Percentiles rank a stretch among this genome's conserved stretches.
phyloP scores from a whole-genome alignment of 2,888 invertebrate genomes.

The Leptopterna dolabrata region DNA sequence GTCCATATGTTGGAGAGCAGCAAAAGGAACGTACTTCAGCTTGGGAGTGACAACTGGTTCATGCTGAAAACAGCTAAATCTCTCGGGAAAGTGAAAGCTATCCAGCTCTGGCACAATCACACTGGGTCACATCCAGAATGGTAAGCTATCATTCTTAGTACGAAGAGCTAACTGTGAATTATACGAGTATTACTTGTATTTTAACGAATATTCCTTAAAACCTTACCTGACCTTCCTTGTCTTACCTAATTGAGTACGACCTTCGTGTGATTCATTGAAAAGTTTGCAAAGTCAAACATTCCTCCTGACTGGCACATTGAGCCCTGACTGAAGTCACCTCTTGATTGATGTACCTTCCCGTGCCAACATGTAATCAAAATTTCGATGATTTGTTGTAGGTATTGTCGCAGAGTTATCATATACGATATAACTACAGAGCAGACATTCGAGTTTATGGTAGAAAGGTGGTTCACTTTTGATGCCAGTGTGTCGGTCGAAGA shows the following conservation, averaged over 20 bases:
- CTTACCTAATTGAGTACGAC: too few relatives aligned
- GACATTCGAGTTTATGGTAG: not conserved
- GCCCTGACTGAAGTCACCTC: too few relatives aligned
- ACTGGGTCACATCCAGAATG: not conserved
- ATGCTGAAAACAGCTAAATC: not conserved
- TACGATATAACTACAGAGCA: not conserved
- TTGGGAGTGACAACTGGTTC: conserved; percentile 12
- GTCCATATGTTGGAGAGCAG: not conserved
- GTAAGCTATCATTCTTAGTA: not conserved
- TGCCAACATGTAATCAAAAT: too few relatives aligned
- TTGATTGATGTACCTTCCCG: too few relatives aligned
- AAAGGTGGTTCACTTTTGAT: not conserved
- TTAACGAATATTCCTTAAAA: too few relatives aligned
- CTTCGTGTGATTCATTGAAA: too few relatives aligned
- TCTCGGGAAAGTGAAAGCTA: not conserved
- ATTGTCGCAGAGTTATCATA: not conserved
- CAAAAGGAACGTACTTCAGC: not conserved
- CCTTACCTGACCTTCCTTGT: too few relatives aligned
- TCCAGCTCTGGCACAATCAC: not conserved
- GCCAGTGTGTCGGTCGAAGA: not conserved
- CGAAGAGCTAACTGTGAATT: not conserved
- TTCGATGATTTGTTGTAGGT: not conserved
- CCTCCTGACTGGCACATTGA: too few relatives aligned
- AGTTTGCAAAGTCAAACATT: too few relatives aligned
- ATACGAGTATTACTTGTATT: not conserved